Base-by-base conservation (phyloP, 2,888 invertebrate species). In the Stratiomys singularior region DNA sequence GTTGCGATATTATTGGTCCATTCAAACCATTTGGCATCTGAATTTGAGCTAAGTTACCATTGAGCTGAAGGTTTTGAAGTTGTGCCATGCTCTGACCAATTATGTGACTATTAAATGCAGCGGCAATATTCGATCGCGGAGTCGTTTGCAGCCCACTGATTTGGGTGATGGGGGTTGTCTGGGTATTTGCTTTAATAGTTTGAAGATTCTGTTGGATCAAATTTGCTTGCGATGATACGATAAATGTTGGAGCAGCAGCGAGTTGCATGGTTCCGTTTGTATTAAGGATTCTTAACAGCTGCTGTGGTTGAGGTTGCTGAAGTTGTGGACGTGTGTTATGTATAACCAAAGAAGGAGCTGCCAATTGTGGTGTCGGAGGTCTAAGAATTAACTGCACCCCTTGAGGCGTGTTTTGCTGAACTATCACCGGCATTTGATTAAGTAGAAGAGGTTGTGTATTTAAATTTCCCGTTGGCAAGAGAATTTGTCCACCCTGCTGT, bases 301-400 rank as follows among this genome's bases (percentile, higher is more conserved):
- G 90, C 81, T 90, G 90, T 66, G 88, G 89, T 67, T 86, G 86
- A 18, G 84, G 85, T 74, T 87, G 82, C 13, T 85, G 83, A 47
- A 81, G 30, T 76, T 81, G 82, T 3, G 84, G 85, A 21, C 87
- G 84, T n/a, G 84, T 78, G 78, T 87, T 88, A 76, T 87, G 87
- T 66, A 87, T 88, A 18, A 87, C 87, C 79, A 87, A 81, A 58
- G 87, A 87, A 0, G 88, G 88, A 25, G 86, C 87, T 23, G 78
- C 15, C 78, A 89, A 81, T 83, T 89, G 90, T 7, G 89, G 88
- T 77, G 91, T 88, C 77, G 92, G 91, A 78, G 92, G 92, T 82
- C 93, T 88, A 81, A 93, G 87, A 81, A 93, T 92, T 80, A 93
- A 89, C 84, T 93, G 93, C 77, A 93, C 92, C 66, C 92, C 92